Evolutionary conservation across 2,113 vertebrate species (phyloP).

Genomic region (Lagopus leucura): DNA sequence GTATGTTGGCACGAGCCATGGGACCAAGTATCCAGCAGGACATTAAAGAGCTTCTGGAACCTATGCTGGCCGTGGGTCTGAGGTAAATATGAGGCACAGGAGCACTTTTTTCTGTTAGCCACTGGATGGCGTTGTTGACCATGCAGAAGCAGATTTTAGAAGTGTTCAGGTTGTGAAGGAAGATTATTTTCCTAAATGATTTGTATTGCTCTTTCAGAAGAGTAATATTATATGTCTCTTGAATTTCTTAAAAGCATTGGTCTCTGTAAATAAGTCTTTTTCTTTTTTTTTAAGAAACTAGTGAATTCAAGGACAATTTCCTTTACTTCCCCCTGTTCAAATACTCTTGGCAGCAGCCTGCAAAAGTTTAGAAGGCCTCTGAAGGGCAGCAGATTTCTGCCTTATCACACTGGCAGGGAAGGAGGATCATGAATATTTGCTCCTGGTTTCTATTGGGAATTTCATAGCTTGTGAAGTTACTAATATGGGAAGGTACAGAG

Average conservation of each 20-base stretch:
- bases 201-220: neutral
- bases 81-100: slow-evolving; percentile 77
- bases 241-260: neutral
- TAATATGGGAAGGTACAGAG: neutral
- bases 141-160: neutral
- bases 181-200: neutral
- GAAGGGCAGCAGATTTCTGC: neutral
- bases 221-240: neutral
- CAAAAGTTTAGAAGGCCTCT: neutral
- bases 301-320: neutral
- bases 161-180: neutral
- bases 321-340: neutral
- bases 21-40: slow-evolving; percentile 96
- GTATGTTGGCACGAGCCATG: slow-evolving; percentile 97
- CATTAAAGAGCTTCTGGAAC: slow-evolving; percentile 97
- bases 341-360: neutral
- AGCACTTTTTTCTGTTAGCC: neutral
- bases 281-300: neutral
- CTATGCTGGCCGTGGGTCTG: slow-evolving; percentile 97
- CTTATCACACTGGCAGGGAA: neutral
- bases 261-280: neutral
- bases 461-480: neutral
- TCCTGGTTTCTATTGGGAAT: neutral
- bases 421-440: neutral
- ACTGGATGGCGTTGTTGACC: slow-evolving; percentile 6